Conservation (phyloP, 64 coral and sea anemone species). For the Acropora tenuis region DNA sequence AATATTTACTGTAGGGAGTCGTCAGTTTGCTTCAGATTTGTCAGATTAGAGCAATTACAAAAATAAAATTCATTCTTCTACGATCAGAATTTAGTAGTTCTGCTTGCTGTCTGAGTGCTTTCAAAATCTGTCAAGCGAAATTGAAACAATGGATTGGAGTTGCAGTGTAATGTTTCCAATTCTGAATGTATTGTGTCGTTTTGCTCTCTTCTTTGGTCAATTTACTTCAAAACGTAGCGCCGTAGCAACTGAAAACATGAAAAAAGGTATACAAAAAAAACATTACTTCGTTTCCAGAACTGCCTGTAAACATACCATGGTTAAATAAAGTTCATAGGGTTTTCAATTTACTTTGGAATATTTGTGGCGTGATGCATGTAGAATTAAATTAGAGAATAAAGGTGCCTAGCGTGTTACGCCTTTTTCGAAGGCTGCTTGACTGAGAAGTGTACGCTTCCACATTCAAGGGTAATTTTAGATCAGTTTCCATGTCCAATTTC, state of each 20-base stretch:
- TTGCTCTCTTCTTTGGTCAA: not conserved
- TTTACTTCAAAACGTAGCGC: not conserved
- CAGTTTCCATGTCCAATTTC: not conserved
- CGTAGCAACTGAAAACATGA: not conserved
- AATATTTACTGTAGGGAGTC: conserved; percentile 41
- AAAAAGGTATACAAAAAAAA: not conserved
- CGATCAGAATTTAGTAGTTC: not conserved
- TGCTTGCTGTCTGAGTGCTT: conserved; percentile 7
- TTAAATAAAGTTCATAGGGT: not conserved
- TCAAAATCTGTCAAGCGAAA: not conserved
- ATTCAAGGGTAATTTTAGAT: not conserved
- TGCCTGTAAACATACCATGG: not conserved
- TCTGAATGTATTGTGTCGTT: conserved; percentile 15
- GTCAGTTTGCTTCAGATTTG: not conserved
- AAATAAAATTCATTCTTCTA: conserved; percentile 2
- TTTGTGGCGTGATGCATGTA: not conserved
- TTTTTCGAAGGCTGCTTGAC: not conserved
- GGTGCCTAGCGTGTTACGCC: no score
- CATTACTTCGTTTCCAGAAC: not conserved
- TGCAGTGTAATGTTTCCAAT: not conserved
- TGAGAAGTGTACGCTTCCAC: not conserved
- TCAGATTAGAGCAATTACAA: not conserved
- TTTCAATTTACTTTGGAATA: not conserved
- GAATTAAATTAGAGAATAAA: no score
- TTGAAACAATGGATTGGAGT: not conserved